phyloP scores from a whole-genome alignment of 2,113 vertebrate genomes.

The Cyanoramphus novaezelandiae region DNA sequence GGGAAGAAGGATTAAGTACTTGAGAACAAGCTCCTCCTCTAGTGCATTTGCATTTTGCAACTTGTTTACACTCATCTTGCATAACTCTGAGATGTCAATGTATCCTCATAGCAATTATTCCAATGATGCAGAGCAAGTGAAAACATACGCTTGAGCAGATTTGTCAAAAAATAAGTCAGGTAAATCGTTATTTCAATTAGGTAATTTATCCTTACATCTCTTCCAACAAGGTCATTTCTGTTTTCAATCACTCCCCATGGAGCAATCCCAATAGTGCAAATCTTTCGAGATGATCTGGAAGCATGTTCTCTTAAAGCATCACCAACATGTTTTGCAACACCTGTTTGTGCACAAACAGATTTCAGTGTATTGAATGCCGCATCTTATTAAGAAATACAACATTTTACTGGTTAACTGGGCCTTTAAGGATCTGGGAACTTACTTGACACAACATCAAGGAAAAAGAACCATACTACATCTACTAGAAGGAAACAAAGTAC shows the following conservation, averaged over 20 bases:
- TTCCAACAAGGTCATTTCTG: conserved; percentile 95
- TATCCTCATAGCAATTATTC: background rate
- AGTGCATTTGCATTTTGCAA: background rate
- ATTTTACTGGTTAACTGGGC: background rate
- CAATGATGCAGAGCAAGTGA: background rate
- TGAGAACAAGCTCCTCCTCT: background rate
- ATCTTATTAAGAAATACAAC: background rate
- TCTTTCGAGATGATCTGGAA: conserved; percentile 94
- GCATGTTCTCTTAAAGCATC: conserved; percentile 96
- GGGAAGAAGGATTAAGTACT: background rate
- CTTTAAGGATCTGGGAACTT: background rate
- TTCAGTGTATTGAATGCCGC: background rate
- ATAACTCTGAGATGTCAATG: background rate
- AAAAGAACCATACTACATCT: background rate
- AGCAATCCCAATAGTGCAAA: conserved; percentile 97
- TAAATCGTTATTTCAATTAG: background rate
- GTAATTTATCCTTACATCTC: conserved; percentile 86
- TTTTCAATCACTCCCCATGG: conserved; percentile 99
- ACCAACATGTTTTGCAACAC: conserved; percentile 98
- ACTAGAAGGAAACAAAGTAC: background rate
- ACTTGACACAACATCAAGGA: background rate
- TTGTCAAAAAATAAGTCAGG: background rate
- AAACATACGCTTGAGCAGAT: background rate
- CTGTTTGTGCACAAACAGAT: conserved; percentile 69
- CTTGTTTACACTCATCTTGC: conserved; percentile 14